Evolutionary conservation across 1,140 invertebrate species (phyloP), one percentile per base, ranked within the genome.

Genomic region (Cyclina sinensis): DNA sequence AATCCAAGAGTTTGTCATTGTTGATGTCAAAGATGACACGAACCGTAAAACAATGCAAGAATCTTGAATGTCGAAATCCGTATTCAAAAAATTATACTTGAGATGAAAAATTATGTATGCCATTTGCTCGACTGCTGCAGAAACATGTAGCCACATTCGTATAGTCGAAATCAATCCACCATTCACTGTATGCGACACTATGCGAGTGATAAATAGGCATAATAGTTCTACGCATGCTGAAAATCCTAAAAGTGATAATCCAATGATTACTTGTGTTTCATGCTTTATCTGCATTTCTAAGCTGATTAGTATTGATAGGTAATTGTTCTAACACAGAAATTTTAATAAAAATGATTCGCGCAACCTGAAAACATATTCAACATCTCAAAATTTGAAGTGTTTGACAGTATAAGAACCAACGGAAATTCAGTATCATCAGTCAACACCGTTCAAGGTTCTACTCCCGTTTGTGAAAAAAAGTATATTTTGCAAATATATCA

Each of bases 71-170:
- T 51, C 27, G n/a, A 78, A 78, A 24, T 78, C 74, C 14, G 74
- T 5, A 9, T 14, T n/a, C 1, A 78, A n/a, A 48, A 78, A 51
- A 12, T 78, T 39, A 27, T 78, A 78, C 30, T 78, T 78, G 1
- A 78, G 9, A n/a, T 51, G 39, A n/a, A 78, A 78, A n/a, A 51
- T 16, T 11, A 51, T 27, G 27, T 51, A 78, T 7, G 74, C 9
- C 14, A 48, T 11, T 54, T 78, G 74, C 12, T 78, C 74, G 5
- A 43, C 14, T 35, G 74, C 46, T 7, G 74, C 43, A 27, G 74
- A 46, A 7, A 78, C 21, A 43, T 51, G 48, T 78, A 78, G 24
- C 74, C 74, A 78, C 48, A 54, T 78, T 1, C 74, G 74, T 14
- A 73, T 39, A 1, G 68, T 73, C 30, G 37, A 73, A 73, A 73